Evolutionary conservation across 2,888 invertebrate genomes (phyloP).

Genomic region (Cotesia congregata): DNA sequence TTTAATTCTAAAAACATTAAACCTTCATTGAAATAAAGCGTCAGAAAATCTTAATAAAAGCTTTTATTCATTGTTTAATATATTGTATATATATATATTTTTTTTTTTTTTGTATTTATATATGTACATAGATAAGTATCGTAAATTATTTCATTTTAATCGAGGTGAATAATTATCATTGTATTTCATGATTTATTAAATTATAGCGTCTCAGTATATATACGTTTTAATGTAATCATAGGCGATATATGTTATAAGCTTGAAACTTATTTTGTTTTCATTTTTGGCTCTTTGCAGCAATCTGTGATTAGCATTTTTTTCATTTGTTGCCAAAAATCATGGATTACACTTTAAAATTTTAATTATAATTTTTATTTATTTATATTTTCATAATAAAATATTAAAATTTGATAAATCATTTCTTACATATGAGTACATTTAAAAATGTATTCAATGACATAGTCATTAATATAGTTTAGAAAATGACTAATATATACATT

Average conservation of each 20-base stretch:
- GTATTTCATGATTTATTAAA: not conserved
- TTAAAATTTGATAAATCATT: slow-evolving; percentile 4
- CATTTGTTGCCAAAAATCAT: not conserved
- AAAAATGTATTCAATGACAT: not conserved
- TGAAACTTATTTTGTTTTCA: not conserved
- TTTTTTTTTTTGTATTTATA: slow-evolving; percentile 25
- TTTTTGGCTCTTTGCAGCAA: not conserved
- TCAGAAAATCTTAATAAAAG: slow-evolving; percentile 20
- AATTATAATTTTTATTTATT: not conserved
- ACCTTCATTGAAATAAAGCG: slow-evolving; percentile 35
- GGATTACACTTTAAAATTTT: not conserved
- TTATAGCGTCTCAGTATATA: not conserved
- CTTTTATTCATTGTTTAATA: slow-evolving; percentile 33
- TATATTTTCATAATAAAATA: slow-evolving; percentile 1
- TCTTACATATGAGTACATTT: not conserved
- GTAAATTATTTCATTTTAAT: not conserved
- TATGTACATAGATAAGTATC: not conserved
- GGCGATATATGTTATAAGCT: not conserved
- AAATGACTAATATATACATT: slow-evolving; percentile 49
- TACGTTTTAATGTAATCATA: not conserved
- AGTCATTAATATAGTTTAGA: slow-evolving; percentile 22
- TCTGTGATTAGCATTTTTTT: not conserved
- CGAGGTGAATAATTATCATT: not conserved
- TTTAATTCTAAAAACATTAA: slow-evolving; percentile 14
- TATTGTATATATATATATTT: slow-evolving; percentile 21